Base-by-base conservation (phyloP, 2,888 invertebrate species). In the Ectobius pallidus region DNA sequence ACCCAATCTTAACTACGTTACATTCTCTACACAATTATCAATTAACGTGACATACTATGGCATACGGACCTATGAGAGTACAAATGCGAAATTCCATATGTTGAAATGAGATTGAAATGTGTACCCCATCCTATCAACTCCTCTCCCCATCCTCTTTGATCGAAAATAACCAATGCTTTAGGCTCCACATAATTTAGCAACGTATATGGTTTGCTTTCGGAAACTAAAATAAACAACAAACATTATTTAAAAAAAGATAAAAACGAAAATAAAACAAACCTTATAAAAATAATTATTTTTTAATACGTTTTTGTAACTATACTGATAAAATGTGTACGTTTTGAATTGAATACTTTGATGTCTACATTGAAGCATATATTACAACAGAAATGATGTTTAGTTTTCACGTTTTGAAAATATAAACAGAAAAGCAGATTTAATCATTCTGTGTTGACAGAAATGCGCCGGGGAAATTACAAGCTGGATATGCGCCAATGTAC, bases 281-380 rank as follows among this genome's bases (percentile, higher is more conserved):
- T 3, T 14, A 7, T 3, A 46, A 46, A 46, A 46, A 46, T 46
- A 46, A 46, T 46, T 46, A 46, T 46, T n/a, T 46, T 46, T n/a
- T 46, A 46, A 46, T 46, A 46, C 7, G 46, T 46, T 46, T 46
- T n/a, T 46, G 46, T 46, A 46, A 46, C 46, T 46, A 46, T 46
- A n/a, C n/a, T 46, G 46, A 46, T 46, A 46, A 46, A 46, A 46
- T 46, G 46, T 46, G 46, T 46, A n/a, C 18, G 46, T 46, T 46
- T 46, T 46, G 46, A 46, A 46, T 46, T 46, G 46, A 46, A 46
- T 46, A 46, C 46, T 46, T 46, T 46, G 46, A 46, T 46, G 46
- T 46, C 46, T 14, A n/a, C 46, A 46, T 46, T 46, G 46, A 46
- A 14, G 46, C 46, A 46, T 46, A 46, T 46, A 46, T 46, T 46